Percentiles rank a stretch among this genome's conserved stretches.
Conservation (phyloP, 2,888 invertebrate species). For the Ophion ellenae region DNA sequence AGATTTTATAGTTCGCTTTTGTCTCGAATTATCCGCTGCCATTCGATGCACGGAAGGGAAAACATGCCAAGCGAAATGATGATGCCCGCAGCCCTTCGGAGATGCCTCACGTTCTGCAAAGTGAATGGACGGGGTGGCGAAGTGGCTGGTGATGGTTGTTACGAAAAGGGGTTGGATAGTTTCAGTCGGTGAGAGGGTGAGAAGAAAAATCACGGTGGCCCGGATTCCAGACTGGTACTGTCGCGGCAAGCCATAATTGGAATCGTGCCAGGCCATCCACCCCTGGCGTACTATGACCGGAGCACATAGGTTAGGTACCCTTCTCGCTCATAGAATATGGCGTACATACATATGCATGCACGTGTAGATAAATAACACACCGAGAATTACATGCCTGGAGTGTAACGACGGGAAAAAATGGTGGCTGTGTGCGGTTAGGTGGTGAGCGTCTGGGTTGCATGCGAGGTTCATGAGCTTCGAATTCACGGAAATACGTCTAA, state of each 20-base stretch:
- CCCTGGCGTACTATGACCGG: slow-evolving; percentile 55
- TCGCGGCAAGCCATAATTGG: slow-evolving; percentile 66
- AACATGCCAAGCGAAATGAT: background rate
- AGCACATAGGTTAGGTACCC: slow-evolving; percentile 29
- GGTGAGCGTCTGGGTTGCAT: slow-evolving; percentile 43
- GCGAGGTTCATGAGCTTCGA: slow-evolving; percentile 54
- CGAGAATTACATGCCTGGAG: slow-evolving; percentile 30
- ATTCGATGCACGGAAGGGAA: slow-evolving; percentile 4
- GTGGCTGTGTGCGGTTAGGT: slow-evolving; percentile 16
- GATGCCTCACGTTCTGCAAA: slow-evolving; percentile 42
- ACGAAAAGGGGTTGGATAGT: slow-evolving; percentile 17
- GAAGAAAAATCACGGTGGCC: slow-evolving; percentile 58
- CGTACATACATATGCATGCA: background rate
- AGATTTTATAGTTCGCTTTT: slow-evolving; percentile 29
- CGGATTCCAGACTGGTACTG: slow-evolving; percentile 63
- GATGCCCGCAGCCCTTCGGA: slow-evolving; percentile 2
- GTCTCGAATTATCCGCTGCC: background rate
- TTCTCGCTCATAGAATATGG: slow-evolving; percentile 30
- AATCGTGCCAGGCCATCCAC: slow-evolving; percentile 68
- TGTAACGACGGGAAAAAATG: slow-evolving; percentile 11
- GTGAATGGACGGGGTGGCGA: slow-evolving; percentile 31
- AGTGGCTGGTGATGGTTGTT: slow-evolving; percentile 20
- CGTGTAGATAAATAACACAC: background rate
- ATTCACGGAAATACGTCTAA: slow-evolving; percentile 47
- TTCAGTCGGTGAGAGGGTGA: slow-evolving; percentile 3